A percentile compares a stretch with the other conserved stretches of the same genome.
These are phyloP conservation scores for Shinisaurus crocodilurus DNA, from an alignment of 2,113 vertebrate genomes.

Conservation along the genomic window DNA sequence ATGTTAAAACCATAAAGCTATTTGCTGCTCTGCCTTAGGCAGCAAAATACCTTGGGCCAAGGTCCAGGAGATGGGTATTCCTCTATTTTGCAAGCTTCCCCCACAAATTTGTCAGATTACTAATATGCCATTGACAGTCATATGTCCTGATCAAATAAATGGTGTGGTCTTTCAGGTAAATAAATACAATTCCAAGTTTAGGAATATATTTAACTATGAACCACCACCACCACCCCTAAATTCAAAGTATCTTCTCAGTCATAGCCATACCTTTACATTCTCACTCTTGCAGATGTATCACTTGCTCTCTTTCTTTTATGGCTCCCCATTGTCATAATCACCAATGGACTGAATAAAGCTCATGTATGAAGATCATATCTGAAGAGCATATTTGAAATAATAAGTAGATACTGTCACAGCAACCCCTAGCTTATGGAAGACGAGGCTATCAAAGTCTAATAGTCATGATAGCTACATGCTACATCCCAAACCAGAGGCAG, in stretches of 20 bases:
- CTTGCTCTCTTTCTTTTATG: not conserved
- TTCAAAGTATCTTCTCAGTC: not conserved
- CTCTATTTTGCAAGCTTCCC: not conserved
- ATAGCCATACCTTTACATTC: constrained; percentile 9
- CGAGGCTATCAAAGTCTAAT: not conserved
- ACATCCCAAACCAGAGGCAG: not conserved
- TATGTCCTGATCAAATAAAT: not conserved
- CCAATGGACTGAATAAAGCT: not conserved
- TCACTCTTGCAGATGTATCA: constrained; percentile 10
- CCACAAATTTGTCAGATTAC: not conserved
- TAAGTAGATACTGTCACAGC: too few relatives aligned
- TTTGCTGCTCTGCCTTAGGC: too few relatives aligned
- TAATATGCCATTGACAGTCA: not conserved
- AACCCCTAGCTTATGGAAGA: not conserved
- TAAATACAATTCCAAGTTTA: not conserved
- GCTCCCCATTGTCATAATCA: not conserved
- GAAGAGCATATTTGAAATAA: not conserved
- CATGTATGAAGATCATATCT: not conserved
- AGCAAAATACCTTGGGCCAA: too few relatives aligned
- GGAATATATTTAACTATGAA: not conserved
- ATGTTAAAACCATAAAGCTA: too few relatives aligned
- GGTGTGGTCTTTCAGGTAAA: not conserved
- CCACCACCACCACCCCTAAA: too few relatives aligned
- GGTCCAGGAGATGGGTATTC: not conserved
- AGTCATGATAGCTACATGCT: not conserved